These are phyloP conservation scores for Calephelis nemesis DNA, from an alignment of 1,140 invertebrate species.

Conservation along the genomic window DNA sequence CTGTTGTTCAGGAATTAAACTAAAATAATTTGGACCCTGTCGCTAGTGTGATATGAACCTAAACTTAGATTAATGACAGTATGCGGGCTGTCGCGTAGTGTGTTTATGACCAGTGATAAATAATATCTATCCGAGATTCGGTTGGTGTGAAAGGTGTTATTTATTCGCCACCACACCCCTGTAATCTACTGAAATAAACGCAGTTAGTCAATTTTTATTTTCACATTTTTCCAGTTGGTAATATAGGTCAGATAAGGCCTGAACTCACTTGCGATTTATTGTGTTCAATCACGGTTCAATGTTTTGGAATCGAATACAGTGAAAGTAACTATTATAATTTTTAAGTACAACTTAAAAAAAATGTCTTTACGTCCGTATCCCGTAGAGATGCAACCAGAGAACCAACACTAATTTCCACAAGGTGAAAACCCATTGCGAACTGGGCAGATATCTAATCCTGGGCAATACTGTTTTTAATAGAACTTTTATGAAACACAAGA, in stretches of 20 bases:
- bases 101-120: conserved; percentile 38
- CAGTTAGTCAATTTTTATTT: conserved; percentile 13
- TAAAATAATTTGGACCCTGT: not conserved
- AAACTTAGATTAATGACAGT: conserved; percentile 28
- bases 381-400: too few species aligned
- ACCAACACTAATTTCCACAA: too few species aligned
- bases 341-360: too few species aligned
- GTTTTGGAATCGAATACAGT: too few species aligned
- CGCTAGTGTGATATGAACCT: conserved; percentile 8
- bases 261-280: not conserved
- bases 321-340: too few species aligned
- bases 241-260: not conserved
- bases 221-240: not conserved
- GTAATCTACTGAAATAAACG: conserved; percentile 13
- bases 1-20: not conserved
- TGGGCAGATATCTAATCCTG: too few species aligned
- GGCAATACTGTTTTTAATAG: too few species aligned
- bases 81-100: conserved; percentile 33
- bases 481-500: too few species aligned
- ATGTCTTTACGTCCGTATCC: too few species aligned
- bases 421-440: too few species aligned
- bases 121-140: conserved; percentile 36
- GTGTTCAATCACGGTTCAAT: not conserved
- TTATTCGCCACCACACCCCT: conserved; percentile 28
- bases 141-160: conserved; percentile 32